Evolutionary conservation across 2,888 invertebrate genomes (phyloP), one percentile per base, ranked within the genome.

Genomic region (Acrocyrtus sp.): DNA sequence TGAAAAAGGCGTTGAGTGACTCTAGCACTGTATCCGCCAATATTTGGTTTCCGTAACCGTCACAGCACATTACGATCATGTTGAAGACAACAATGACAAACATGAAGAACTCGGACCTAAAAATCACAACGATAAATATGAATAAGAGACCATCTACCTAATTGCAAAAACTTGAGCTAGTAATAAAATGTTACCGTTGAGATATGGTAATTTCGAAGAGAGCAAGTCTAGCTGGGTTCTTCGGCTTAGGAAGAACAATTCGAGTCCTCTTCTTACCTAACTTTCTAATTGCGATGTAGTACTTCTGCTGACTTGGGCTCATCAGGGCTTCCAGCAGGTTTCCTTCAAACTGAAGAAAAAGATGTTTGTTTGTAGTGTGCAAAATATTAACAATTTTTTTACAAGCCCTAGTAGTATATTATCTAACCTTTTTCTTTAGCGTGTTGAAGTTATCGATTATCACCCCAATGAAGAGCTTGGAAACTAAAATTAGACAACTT

Each of bases 371-470:
- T n/a, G n/a, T n/a, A n/a, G n/a, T n/a, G n/a, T 79, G 88, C 88
- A 79, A 79, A 80, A 45, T 29, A 26, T 22, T 21, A 56, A 51
- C n/a, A 51, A 22, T 6, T 26, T 24, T 6, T 15, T 51, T 51
- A 21, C 21, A 50, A 3, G 22, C 47, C 17, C 21, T 29, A 34
- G 12, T 57, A n/a, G n/a, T n/a, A n/a, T n/a, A n/a, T n/a, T n/a
- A n/a, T n/a, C n/a, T n/a, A n/a, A n/a, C n/a, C n/a, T 93, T 96
- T 86, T 97, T 97, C 87, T 97, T 97, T 83, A 96, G 90, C 92
- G 95, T 94, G 87, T 97, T 96, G 86, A 97, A 97, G 87, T 97
- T 97, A 87, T 97, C 96, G 85, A 97, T 97, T 85, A 97, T 96
- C 83, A 97, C 96, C 90, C 96, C 96, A 87, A 97, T 97, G 86